A percentile compares a stretch with the other conserved stretches of the same genome.
phyloP scores from a whole-genome alignment of 1,140 invertebrate species.

The Lamellibrachia luymesi region DNA sequence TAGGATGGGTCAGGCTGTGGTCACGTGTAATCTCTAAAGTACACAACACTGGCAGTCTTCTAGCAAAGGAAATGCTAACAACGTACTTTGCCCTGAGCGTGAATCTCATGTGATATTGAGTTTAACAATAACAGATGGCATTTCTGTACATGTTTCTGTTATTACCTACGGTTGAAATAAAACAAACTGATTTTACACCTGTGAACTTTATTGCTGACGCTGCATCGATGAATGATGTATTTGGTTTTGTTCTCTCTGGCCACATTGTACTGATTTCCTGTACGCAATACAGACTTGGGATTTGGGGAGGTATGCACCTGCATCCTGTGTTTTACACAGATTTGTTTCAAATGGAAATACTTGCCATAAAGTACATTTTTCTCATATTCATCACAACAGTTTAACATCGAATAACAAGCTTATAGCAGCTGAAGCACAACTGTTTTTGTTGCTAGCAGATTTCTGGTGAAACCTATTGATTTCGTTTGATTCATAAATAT shows the following conservation, averaged over 20 bases:
- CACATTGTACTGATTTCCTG: no score
- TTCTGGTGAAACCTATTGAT: neutral
- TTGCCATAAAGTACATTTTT: no score
- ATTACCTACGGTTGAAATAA: conserved; percentile 9
- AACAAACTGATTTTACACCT: conserved; percentile 2
- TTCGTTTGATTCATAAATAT: neutral
- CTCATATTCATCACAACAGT: no score
- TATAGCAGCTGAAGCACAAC: no score
- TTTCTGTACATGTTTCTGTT: neutral
- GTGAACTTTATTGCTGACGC: neutral
- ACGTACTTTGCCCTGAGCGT: neutral
- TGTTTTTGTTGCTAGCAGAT: neutral
- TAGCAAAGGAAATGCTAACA: neutral
- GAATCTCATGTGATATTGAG: neutral
- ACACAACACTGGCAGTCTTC: neutral
- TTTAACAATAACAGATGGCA: neutral
- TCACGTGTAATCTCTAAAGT: neutral
- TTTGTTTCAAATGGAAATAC: no score
- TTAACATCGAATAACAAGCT: no score
- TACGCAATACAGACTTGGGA: no score
- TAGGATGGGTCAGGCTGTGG: neutral
- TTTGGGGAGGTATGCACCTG: no score
- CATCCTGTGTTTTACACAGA: no score
- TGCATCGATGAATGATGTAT: neutral
- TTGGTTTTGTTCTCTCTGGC: neutral